These are phyloP conservation scores for Triplophysa siluroides DNA, from an alignment of 2,113 vertebrate genomes.

Conservation along the genomic window DNA sequence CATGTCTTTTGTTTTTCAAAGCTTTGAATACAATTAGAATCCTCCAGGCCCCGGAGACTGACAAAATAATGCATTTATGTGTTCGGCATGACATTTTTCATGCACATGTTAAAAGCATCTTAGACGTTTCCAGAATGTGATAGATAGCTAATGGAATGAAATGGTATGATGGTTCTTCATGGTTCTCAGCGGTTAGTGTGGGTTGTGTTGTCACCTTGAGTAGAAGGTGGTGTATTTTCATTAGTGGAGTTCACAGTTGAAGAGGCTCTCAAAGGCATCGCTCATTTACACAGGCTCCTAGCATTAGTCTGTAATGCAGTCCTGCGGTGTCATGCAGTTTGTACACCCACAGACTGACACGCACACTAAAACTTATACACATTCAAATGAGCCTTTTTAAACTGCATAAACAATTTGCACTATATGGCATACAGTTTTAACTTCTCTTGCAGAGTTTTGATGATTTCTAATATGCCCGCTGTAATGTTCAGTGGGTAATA, in stretches of 20 bases:
- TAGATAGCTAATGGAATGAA: background rate
- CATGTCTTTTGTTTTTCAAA: slow-evolving; percentile 7
- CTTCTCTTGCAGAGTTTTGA: background rate
- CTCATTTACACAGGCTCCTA: slow-evolving; percentile 17
- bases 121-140: slow-evolving; percentile 3
- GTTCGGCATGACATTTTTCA: background rate
- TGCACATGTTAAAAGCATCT: slow-evolving; percentile 35
- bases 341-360: slow-evolving; percentile 6
- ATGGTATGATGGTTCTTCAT: slow-evolving; percentile 8
- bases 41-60: background rate
- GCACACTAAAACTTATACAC: background rate
- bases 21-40: slow-evolving; percentile 11
- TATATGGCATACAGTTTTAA: background rate
- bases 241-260: slow-evolving; percentile 25
- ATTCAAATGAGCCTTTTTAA: background rate
- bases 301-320: slow-evolving; percentile 25
- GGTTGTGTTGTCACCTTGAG: slow-evolving; percentile 30
- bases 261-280: slow-evolving; percentile 17
- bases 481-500: background rate
- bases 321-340: background rate
- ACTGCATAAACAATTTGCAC: background rate
- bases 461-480: background rate
- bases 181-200: slow-evolving; percentile 13
- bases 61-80: slow-evolving; percentile 11
- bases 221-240: slow-evolving; percentile 14